Conservation (phyloP, 2,888 invertebrate species). For the Ophion ellenae region DNA sequence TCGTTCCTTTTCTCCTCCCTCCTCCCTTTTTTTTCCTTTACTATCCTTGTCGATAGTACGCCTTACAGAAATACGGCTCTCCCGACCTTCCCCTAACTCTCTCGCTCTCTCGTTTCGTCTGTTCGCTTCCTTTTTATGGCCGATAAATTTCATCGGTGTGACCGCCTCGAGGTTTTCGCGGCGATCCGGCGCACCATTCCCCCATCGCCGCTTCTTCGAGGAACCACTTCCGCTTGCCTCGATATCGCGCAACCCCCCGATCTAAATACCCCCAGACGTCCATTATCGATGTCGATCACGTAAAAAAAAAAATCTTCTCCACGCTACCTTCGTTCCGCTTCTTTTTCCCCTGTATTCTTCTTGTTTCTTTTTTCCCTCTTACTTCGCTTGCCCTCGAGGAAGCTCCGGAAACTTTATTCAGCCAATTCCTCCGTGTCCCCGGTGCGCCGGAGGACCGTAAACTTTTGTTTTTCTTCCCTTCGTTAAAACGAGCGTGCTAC, state of each 20-base stretch:
- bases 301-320: conserved; percentile 21
- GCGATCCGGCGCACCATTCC: conserved; percentile 52
- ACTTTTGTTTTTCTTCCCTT: neutral
- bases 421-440: neutral
- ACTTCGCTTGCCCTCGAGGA: neutral
- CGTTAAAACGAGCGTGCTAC: neutral
- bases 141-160: conserved; percentile 31
- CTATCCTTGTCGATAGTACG: neutral
- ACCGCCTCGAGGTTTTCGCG: conserved; percentile 42
- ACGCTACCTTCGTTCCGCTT: neutral
- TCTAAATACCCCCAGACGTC: conserved; percentile 57
- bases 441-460: conserved; percentile 21
- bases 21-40: neutral
- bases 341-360: neutral
- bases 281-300: conserved; percentile 57
- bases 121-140: conserved; percentile 49
- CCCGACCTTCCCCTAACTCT: conserved; percentile 1
- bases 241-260: conserved; percentile 40
- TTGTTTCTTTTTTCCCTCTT: neutral
- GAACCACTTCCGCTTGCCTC: conserved; percentile 54
- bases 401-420: neutral
- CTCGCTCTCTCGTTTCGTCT: neutral
- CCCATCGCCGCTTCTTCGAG: conserved; percentile 43
- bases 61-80: neutral
- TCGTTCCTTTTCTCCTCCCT: conserved; percentile 29